Evolutionary conservation across 2,888 invertebrate species (phyloP), one percentile per base, ranked within the genome.

Genomic region (Dysmachus trigonus): DNA sequence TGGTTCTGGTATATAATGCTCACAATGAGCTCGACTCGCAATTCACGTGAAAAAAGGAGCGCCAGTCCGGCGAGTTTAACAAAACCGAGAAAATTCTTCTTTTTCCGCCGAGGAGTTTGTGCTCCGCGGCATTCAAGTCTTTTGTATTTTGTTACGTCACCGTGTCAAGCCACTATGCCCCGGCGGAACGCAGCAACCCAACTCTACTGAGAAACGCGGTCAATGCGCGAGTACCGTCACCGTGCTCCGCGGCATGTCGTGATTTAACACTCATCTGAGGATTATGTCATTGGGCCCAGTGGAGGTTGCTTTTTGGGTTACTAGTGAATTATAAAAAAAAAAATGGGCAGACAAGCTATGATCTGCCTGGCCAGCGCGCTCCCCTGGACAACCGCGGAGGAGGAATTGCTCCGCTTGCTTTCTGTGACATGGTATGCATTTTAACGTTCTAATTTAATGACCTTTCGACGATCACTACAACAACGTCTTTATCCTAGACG

Each of bases 131-230:
- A 41, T 30, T n/a, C 13, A 83, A 72, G 30, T 83, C 83, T 83
- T 83, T 83, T 41, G 38, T 83, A 71, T 72, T 83, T 83, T 41
- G 72, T 83, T 83, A 72, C 72, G 83, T 83, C 83, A 83, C 79
- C 31, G 47, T 4, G 41, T 47, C 31, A 27, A 15, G 51, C 51
- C 31, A 8, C 13, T 15, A n/a, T n/a, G 41, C 81, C 31, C 33
- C 31, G 31, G 53, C 47, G n/a, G 47, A n/a, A n/a, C 6, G 0
- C 47, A n/a, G 47, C 47, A n/a, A 0, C 6, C 33, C 33, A 33
- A n/a, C 47, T 47, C 47, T 15, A 4, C 47, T 47, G 47, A 47
- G 13, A 79, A 73, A 79, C 47, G 79, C 47, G 79, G 51, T 51
- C 47, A 79, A 47, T 10, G 51, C 27, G 47, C 31, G 5, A 79